These are phyloP conservation scores for Chamaetylas fuelleborni DNA, from an alignment of 2,113 vertebrate genomes.

Conservation along the genomic window DNA sequence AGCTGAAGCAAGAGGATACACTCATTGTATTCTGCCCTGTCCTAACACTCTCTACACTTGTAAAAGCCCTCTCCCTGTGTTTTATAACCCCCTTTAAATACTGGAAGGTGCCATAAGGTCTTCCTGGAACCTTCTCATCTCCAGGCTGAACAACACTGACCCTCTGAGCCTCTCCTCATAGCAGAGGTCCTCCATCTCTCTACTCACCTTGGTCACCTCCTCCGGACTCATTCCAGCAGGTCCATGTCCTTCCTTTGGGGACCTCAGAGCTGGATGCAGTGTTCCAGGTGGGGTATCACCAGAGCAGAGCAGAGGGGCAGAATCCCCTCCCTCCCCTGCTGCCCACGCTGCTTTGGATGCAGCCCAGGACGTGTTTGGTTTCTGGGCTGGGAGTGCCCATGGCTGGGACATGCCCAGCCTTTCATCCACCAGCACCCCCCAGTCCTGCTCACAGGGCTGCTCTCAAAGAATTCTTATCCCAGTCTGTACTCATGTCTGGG, in stretches of 20 bases:
- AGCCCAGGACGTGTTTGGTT: neutral
- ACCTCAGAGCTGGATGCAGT: neutral
- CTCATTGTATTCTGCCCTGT: neutral
- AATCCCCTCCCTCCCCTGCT: neutral
- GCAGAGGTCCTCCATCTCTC: neutral
- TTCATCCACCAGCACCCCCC: rapidly evolving
- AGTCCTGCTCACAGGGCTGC: neutral
- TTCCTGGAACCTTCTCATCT: neutral
- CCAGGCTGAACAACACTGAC: too few relatives aligned
- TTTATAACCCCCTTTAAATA: neutral
- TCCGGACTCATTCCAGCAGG: rapidly evolving
- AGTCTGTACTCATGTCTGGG: neutral
- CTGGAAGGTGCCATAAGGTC: neutral
- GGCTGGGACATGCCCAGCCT: neutral
- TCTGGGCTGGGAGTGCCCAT: too few relatives aligned
- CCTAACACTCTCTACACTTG: neutral
- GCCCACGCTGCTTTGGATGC: neutral
- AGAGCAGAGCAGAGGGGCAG: neutral
- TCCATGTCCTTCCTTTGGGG: neutral
- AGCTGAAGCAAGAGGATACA: neutral
- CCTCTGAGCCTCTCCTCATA: neutral
- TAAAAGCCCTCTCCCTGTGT: neutral
- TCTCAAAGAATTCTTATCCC: neutral
- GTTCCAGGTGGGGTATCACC: neutral
- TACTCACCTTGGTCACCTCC: too few relatives aligned